Evolutionary conservation across 2,113 vertebrate genomes (phyloP), one percentile per base, ranked within the genome.

Genomic region (Climacteris rufus): DNA sequence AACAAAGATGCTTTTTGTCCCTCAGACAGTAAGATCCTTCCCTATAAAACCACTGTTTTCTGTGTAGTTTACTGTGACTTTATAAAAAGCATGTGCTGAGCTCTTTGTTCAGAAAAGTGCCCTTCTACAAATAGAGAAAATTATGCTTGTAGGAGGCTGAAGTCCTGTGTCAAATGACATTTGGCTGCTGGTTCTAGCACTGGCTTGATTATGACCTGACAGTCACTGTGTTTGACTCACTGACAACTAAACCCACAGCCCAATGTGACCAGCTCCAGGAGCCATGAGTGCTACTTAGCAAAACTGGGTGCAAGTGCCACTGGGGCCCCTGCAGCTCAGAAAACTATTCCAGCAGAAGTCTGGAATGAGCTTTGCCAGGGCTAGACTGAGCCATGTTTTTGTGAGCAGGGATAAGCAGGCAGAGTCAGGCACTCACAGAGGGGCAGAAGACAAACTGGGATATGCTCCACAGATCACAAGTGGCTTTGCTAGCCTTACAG

Each of bases 191-290:
- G 35, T 53, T 70, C 60, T 45, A 54, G 57, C 76, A 60, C 15
- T 54, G 79, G 31, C 30, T 53, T 66, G 39, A n/a, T 37, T 71
- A n/a, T 47, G 66, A 81, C 31, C 42, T 1, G 3, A 63, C 33
- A 77, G 35, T 19, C 57, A 6, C 68, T 27, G 13, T 28, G 23
- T 22, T 83, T 40, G n/a, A 82, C 49, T 83, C 54, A 27, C 20
- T 3, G 2, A 19, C 49, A 57, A 3, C 37, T 77, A 23, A 72
- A 76, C 0, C 1, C 27, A n/a, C 52, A n/a, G 56, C 44, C n/a
- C 2, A 4, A 0, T 19, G 53, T 13, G 45, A 68, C n/a, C 0
- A 0, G 7, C 19, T 65, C 28, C 0, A 64, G 75, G 47, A 88
- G 9, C 28, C 4, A 3, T 14, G 30, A 54, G 25, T 57, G 28